Conservation (phyloP, 2,888 invertebrate genomes). For the Neoascia interrupta region DNA sequence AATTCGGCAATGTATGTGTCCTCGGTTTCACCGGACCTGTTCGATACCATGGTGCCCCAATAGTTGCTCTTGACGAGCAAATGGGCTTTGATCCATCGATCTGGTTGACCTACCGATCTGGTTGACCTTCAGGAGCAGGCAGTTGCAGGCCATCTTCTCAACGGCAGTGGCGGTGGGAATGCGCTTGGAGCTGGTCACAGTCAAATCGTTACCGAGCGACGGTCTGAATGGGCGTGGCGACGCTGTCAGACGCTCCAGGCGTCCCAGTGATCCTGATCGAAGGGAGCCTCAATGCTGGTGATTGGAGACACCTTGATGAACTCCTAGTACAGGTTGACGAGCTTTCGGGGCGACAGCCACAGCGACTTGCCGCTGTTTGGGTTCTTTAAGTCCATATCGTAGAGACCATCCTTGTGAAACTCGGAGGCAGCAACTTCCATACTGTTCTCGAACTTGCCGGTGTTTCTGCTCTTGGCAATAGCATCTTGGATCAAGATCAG, state of each 20-base stretch:
- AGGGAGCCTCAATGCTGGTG: slow-evolving; percentile 99
- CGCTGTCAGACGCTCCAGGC: slow-evolving; percentile 93
- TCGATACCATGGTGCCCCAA: slow-evolving; percentile 99
- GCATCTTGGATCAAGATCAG: slow-evolving; percentile 92
- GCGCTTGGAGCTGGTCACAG: slow-evolving; percentile 95
- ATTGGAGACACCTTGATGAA: slow-evolving; percentile 97
- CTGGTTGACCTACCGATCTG: slow-evolving; percentile 99
- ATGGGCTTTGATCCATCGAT: slow-evolving; percentile 96
- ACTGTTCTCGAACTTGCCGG: slow-evolving; percentile 97
- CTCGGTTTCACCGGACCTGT: slow-evolving; percentile 98
- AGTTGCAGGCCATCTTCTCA: slow-evolving; percentile 98
- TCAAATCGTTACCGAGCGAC: slow-evolving; percentile 98
- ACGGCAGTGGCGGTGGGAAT: slow-evolving; percentile 96
- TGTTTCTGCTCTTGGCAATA: slow-evolving; percentile 97
- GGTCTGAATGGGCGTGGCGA: slow-evolving; percentile 89
- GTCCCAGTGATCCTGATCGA: slow-evolving; percentile 99
- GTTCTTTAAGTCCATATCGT: slow-evolving; percentile 99
- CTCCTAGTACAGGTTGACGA: slow-evolving; percentile 92
- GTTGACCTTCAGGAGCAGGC: slow-evolving; percentile 97
- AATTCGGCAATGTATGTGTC: slow-evolving; percentile 99
- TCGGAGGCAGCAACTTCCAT: slow-evolving; percentile 99
- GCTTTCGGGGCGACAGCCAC: slow-evolving; percentile 90
- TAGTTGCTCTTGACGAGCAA: slow-evolving; percentile 91
- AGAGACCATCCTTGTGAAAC: slow-evolving; percentile 90
- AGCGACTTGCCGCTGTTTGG: slow-evolving; percentile 90